Base-by-base conservation (phyloP, 1,140 invertebrate genomes). In the Oncopodura yosiiana region DNA sequence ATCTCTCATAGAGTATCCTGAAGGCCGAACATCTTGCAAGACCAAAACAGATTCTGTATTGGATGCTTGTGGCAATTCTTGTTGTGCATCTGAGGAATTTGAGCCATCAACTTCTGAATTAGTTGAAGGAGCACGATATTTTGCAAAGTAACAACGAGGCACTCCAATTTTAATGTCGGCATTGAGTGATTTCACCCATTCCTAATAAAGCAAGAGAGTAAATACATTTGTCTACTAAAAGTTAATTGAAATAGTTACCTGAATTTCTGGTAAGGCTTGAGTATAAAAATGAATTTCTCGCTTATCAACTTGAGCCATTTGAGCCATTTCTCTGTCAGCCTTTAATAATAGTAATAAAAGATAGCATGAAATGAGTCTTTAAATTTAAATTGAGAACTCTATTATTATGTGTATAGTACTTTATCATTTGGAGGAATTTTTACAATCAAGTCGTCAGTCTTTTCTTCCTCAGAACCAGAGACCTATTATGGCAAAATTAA, bases 271-370 rank as follows among this genome's bases (percentile, higher is more conserved):
- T 24, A 58, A 44, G 24, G 57, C 57, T 52, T 58, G 50, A 3
- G 83, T 87, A 67, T 87, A 87, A 70, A 87, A 87, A 56, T 84
- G 80, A 62, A 87, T 87, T 70, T 87, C 84, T 41, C 84, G 73
- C 1, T 84, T 76, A 69, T 87, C 83, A 66, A 87, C 86, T 69
- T 86, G 83, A 1, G 83, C 83, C 66, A 60, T 56, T 30, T 60
- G 62, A 23, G 62, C 62, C 62, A 63, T 63, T 63, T 63, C 62
- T 18, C 62, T 34, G 37, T 63, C 62, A n/a, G 58, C 51, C 12
- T n/a, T n/a, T n/a, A n/a, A n/a, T n/a, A n/a, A n/a, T n/a, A n/a
- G n/a, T n/a, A n/a, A n/a, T n/a, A n/a, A n/a, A n/a, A n/a, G n/a
- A n/a, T n/a, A n/a, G n/a, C n/a, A n/a, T n/a, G n/a, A n/a, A n/a